Evolutionary conservation across 2,888 invertebrate species (phyloP).

Genomic region (Ferdinandea cuprea): DNA sequence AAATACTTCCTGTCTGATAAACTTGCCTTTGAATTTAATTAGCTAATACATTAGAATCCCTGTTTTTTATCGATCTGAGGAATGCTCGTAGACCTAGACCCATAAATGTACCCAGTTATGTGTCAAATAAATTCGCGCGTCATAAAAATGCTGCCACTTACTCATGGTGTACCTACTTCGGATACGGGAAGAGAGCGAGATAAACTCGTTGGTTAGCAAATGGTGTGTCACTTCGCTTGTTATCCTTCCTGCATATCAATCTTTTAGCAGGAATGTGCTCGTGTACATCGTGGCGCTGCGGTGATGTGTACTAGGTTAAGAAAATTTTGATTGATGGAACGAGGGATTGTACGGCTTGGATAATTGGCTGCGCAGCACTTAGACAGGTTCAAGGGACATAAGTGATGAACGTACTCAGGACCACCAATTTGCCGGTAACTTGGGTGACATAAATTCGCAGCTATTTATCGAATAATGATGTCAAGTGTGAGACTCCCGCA

Average conservation of each 20-base stretch:
- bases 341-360: slow-evolving; percentile 64
- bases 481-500: not conserved
- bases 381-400: slow-evolving; percentile 49
- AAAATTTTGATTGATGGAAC: slow-evolving; percentile 70
- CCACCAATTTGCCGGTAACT: slow-evolving; percentile 35
- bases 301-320: slow-evolving; percentile 45
- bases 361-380: slow-evolving; percentile 60
- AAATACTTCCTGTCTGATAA: not conserved
- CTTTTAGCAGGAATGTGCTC: slow-evolving; percentile 53
- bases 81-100: slow-evolving; percentile 22
- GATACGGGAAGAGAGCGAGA: slow-evolving; percentile 11
- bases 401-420: slow-evolving; percentile 36
- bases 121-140: slow-evolving; percentile 49
- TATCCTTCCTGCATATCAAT: slow-evolving; percentile 72
- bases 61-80: slow-evolving; percentile 15
- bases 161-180: not conserved
- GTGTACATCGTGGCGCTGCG: not conserved
- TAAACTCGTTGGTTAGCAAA: slow-evolving; percentile 69
- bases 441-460: slow-evolving; percentile 4
- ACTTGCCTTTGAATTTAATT: slow-evolving; percentile 27
- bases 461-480: not conserved
- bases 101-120: slow-evolving; percentile 42
- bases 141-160: slow-evolving; percentile 58
- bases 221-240: slow-evolving; percentile 72
- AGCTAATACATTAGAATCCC: slow-evolving; percentile 15